Evolutionary conservation across 2,888 invertebrate species (phyloP).

Genomic region (Ceraclea dissimilis): DNA sequence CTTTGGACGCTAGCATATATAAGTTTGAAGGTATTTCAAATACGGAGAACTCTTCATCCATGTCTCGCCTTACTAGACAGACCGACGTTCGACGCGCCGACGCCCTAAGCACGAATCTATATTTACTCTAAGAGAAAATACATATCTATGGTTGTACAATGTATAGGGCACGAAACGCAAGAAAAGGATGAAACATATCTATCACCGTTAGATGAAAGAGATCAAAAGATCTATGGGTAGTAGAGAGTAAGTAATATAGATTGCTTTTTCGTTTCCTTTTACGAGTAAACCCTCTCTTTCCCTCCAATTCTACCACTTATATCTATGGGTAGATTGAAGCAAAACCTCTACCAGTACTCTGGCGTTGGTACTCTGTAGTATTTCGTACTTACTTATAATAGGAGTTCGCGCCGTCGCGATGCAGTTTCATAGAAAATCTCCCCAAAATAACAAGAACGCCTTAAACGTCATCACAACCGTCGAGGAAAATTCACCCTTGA

Average conservation of each 20-base stretch:
- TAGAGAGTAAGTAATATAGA: too few relatives aligned
- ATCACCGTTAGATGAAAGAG: slow-evolving; percentile 18
- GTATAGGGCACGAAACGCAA: too few relatives aligned
- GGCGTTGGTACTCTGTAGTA: too few relatives aligned
- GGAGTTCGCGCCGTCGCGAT: slow-evolving; percentile 25
- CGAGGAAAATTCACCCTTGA: slow-evolving; percentile 11
- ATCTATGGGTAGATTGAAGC: too few relatives aligned
- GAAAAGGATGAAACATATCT: slow-evolving; percentile 18
- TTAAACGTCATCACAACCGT: not conserved
- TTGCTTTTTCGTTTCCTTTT: slow-evolving; percentile 19
- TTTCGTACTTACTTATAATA: too few relatives aligned
- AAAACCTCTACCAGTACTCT: too few relatives aligned
- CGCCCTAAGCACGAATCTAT: slow-evolving; percentile 23
- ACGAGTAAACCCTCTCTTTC: slow-evolving; percentile 4
- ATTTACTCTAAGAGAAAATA: slow-evolving; percentile 16
- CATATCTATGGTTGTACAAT: too few relatives aligned
- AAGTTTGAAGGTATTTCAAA: too few relatives aligned
- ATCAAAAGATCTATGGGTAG: slow-evolving; percentile 14
- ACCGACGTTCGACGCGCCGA: slow-evolving; percentile 25
- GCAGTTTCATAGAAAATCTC: slow-evolving; percentile 18
- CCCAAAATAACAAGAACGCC: slow-evolving; percentile 10
- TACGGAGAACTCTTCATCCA: too few relatives aligned
- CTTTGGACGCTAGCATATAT: too few relatives aligned
- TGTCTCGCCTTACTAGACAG: too few relatives aligned
- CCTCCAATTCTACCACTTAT: too few relatives aligned